These are phyloP conservation scores for Chloropsis hardwickii DNA, from an alignment of 2,113 vertebrate species.

Conservation along the genomic window DNA sequence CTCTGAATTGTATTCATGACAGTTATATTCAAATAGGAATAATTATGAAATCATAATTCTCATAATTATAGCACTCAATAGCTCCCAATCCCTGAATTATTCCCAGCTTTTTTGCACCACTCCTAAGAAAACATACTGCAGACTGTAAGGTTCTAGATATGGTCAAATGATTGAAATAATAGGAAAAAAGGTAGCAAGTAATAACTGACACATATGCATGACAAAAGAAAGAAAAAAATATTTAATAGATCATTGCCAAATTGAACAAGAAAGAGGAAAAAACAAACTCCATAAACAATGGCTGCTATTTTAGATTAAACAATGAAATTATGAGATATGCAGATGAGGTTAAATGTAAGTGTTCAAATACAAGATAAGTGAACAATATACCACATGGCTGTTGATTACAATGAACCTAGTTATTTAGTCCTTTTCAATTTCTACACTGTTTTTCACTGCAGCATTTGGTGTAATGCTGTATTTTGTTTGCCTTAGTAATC, in stretches of 20 bases:
- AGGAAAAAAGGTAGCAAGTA: not conserved
- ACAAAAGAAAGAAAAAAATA: not conserved
- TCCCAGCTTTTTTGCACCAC: not conserved
- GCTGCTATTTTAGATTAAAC: not conserved
- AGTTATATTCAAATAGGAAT: not conserved
- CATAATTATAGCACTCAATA: not conserved
- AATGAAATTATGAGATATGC: not conserved
- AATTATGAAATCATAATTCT: not conserved
- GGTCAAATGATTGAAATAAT: not conserved
- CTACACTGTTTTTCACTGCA: not conserved
- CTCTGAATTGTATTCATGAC: not conserved
- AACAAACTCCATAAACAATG: not conserved
- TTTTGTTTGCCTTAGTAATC: conserved; percentile 50
- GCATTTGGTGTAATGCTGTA: not conserved
- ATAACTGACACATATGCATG: not conserved
- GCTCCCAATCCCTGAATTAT: not conserved
- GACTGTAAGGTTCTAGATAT: not conserved
- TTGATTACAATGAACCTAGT: not conserved
- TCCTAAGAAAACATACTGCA: not conserved
- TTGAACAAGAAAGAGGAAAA: not conserved
- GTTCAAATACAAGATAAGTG: not conserved
- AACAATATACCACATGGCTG: not conserved
- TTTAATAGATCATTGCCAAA: not conserved
- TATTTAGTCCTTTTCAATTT: not conserved
- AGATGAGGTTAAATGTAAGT: not conserved